These are phyloP conservation scores for Pinctada fucata DNA, from an alignment of 2,888 invertebrate species.

Conservation along the genomic window DNA sequence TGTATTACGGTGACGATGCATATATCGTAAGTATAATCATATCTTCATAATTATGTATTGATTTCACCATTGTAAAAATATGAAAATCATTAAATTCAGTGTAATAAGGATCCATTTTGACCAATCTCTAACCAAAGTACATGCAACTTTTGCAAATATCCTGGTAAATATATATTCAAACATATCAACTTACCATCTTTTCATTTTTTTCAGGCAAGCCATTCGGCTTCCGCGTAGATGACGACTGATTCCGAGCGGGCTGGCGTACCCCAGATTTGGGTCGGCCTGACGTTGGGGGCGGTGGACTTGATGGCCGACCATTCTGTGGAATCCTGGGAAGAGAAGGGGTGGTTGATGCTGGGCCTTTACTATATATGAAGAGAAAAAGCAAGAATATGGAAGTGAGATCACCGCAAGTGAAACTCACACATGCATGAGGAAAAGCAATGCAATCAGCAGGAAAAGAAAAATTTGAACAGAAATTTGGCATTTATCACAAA, in stretches of 20 bases:
- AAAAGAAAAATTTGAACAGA: no score
- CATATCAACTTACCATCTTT: constrained; percentile 30
- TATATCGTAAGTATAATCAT: no score
- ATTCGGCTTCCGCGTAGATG: constrained; percentile 34
- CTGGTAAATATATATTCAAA: neutral
- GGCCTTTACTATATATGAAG: constrained; percentile 36
- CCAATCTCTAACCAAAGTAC: no score
- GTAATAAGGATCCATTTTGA: no score
- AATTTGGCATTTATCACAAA: no score
- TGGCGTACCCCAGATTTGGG: constrained; percentile 59
- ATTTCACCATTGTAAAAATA: no score
- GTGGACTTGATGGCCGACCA: constrained; percentile 63
- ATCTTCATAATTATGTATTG: no score
- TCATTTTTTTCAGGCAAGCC: constrained; percentile 36
- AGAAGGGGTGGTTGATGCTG: constrained; percentile 54
- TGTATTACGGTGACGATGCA: no score
- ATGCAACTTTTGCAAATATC: neutral
- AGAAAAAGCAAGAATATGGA: constrained; percentile 11
- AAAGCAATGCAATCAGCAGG: no score
- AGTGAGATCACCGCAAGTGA: neutral
- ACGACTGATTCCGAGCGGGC: constrained; percentile 45
- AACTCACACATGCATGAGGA: no score
- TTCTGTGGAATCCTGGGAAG: constrained; percentile 70
- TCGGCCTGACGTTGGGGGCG: constrained; percentile 46
- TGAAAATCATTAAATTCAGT: no score